Conservation (phyloP, 2,888 invertebrate genomes). For the Acleris laterana region DNA sequence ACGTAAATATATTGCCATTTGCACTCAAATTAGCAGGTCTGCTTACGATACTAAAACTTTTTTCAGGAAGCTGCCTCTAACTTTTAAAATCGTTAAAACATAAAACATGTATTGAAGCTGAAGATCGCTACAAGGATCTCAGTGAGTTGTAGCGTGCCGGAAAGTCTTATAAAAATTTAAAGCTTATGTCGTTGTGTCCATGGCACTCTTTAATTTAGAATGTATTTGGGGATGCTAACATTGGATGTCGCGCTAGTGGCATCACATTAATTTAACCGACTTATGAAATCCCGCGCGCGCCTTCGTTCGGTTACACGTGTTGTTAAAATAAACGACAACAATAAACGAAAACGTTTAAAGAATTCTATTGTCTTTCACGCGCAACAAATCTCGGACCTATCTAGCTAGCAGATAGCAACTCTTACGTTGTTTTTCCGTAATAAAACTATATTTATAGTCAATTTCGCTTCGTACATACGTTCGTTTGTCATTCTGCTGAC, state of each 20-base stretch:
- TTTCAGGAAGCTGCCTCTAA: conserved; percentile 5
- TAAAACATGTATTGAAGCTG: conserved; percentile 6
- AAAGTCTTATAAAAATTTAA: conserved; percentile 56
- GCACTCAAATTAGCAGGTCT: conserved; percentile 11
- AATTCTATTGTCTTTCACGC: conserved; percentile 29
- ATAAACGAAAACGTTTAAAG: conserved; percentile 32
- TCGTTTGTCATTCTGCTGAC: conserved; percentile 26
- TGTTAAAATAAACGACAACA: conserved; percentile 37
- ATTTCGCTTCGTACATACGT: conserved; percentile 20
- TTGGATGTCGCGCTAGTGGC: conserved; percentile 47
- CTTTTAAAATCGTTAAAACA: conserved; percentile 12
- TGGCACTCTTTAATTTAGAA: conserved; percentile 58
- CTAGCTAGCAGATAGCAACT: conserved; percentile 7
- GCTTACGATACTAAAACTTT: conserved; percentile 9
- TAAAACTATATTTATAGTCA: conserved; percentile 35
- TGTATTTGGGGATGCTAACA: conserved; percentile 62
- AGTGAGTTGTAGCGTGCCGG: conserved; percentile 55
- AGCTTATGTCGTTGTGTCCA: conserved; percentile 51
- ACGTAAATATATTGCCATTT: conserved; percentile 26
- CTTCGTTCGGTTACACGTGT: conserved; percentile 40
- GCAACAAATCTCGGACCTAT: conserved; percentile 20
- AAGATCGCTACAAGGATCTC: conserved; percentile 27
- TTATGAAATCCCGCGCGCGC: conserved; percentile 55
- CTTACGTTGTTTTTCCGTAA: conserved; percentile 23
- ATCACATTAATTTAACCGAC: conserved; percentile 57